These are phyloP conservation scores for Coregonus ussuriensis DNA, from an alignment of 2,797 vertebrate genomes.

Conservation along the genomic window DNA sequence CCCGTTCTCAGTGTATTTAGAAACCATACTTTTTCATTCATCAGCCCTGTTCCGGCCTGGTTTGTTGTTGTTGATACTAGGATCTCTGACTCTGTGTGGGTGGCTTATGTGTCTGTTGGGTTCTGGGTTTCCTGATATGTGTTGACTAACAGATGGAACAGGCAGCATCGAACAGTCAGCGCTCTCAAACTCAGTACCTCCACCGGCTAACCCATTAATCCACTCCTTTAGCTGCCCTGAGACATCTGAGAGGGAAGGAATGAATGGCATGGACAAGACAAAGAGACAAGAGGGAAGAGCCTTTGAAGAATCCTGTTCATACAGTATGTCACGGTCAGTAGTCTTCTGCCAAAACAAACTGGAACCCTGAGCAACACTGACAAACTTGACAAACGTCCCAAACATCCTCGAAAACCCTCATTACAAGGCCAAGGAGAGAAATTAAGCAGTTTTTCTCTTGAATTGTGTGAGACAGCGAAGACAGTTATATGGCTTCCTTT, in stretches of 20 bases:
- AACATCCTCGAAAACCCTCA: slow-evolving; percentile 1
- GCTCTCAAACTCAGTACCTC: slow-evolving; percentile 27
- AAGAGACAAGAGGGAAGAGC: slow-evolving; percentile 28
- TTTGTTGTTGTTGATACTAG: slow-evolving; percentile 27
- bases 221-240: slow-evolving; percentile 39
- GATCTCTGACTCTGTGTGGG: slow-evolving; percentile 16
- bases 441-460: slow-evolving; percentile 45
- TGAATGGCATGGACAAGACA: slow-evolving; percentile 41
- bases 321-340: slow-evolving; percentile 52
- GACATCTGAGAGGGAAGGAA: slow-evolving; percentile 57
- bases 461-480: slow-evolving; percentile 6
- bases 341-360: slow-evolving; percentile 34
- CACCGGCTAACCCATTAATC: slow-evolving; percentile 43
- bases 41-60: slow-evolving; percentile 13
- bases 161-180: slow-evolving; percentile 6
- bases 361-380: slow-evolving; percentile 50
- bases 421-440: slow-evolving; percentile 29
- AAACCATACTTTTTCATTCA: neutral
- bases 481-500: slow-evolving; percentile 39
- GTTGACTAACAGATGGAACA: slow-evolving; percentile 55
- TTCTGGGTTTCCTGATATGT: slow-evolving; percentile 47
- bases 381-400: slow-evolving; percentile 32
- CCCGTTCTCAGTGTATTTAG: slow-evolving; percentile 11
- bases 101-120: slow-evolving; percentile 36
- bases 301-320: slow-evolving; percentile 56